These are phyloP conservation scores for Atta colombica DNA, from an alignment of 1,140 invertebrate species.

Conservation along the genomic window DNA sequence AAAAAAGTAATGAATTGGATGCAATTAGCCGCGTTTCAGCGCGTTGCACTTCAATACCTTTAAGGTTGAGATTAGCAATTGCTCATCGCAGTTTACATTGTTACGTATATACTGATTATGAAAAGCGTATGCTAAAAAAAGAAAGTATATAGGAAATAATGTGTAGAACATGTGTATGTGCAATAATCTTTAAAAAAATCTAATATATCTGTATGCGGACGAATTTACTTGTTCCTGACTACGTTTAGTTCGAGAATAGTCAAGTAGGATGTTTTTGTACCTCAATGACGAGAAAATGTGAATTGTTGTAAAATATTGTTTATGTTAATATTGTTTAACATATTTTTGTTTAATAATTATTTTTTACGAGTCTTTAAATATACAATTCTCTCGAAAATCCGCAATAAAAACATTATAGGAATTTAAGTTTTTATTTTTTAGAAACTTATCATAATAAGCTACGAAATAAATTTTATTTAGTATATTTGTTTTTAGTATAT, in stretches of 20 bases:
- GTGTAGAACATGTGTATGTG: neutral
- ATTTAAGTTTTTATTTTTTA: no score
- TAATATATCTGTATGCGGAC: neutral
- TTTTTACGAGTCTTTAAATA: no score
- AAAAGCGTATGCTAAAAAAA: slow-evolving; percentile 44
- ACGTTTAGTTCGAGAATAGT: neutral
- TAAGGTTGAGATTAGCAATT: slow-evolving; percentile 31
- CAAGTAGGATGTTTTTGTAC: no score
- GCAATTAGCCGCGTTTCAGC: slow-evolving; percentile 56
- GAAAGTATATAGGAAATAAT: slow-evolving; percentile 11
- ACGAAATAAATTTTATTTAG: no score
- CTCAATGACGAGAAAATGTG: no score
- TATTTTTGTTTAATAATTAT: no score
- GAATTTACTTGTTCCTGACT: slow-evolving; percentile 7
- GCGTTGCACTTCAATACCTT: slow-evolving; percentile 19
- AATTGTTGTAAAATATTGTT: no score
- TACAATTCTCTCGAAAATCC: no score
- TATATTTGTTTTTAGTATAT: no score
- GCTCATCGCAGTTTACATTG: neutral
- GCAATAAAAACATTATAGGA: no score
- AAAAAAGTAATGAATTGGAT: slow-evolving; percentile 58
- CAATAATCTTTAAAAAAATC: slow-evolving; percentile 13
- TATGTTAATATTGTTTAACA: no score
- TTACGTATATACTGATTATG: slow-evolving; percentile 20
- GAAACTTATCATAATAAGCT: no score